These are phyloP conservation scores for Enteromius fasciolatus DNA, from an alignment of 2,797 vertebrate genomes.

Conservation along the genomic window DNA sequence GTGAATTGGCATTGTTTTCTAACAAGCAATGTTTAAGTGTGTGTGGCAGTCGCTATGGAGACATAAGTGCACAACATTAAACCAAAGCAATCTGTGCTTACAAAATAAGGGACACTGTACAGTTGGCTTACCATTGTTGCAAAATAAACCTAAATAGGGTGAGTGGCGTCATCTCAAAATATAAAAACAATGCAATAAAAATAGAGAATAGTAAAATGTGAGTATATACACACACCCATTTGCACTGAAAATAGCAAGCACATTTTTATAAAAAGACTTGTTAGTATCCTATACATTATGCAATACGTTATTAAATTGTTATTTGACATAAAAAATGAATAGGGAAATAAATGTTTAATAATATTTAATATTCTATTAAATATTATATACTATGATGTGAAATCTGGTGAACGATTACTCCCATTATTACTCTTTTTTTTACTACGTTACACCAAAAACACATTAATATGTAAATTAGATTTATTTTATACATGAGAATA, in stretches of 20 bases:
- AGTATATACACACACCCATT: not conserved
- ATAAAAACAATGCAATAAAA: not conserved
- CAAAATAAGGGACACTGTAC: not conserved
- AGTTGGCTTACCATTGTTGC: not conserved
- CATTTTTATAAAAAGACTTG: not conserved
- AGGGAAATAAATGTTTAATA: too few species aligned
- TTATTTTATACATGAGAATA: too few species aligned
- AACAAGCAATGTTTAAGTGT: conserved; percentile 4
- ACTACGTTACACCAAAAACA: too few species aligned
- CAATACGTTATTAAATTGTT: not conserved
- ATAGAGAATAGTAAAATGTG: not conserved
- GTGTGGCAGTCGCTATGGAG: not conserved
- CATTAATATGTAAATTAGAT: too few species aligned
- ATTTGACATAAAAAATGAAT: too few species aligned
- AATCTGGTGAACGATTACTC: too few species aligned
- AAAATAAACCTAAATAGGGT: not conserved
- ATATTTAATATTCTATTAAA: too few species aligned
- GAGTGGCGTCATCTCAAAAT: not conserved
- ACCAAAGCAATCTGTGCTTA: not conserved
- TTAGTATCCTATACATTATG: too few species aligned
- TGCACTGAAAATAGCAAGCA: not conserved
- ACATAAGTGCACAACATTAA: conserved; percentile 2
- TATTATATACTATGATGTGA: too few species aligned
- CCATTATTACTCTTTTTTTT: too few species aligned
- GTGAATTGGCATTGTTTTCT: conserved; percentile 5